A percentile compares a stretch with the other conserved stretches of the same genome.
Evolutionary conservation across 2,113 vertebrate genomes (phyloP).

Genomic region (Xyrauchen texanus): DNA sequence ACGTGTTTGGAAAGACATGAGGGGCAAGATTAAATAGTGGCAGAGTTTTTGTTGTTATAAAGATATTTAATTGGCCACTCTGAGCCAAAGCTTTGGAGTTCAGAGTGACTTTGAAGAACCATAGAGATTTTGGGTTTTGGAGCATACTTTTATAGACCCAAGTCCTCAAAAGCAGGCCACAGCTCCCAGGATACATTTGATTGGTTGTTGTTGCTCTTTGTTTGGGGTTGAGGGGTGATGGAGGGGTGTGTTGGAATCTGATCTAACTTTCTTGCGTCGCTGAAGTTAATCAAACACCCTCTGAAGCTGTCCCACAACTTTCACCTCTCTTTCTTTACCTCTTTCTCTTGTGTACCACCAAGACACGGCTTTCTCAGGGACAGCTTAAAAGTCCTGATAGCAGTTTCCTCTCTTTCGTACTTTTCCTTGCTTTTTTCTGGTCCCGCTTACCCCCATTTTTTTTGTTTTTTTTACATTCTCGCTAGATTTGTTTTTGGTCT

Average conservation of each 20-base stretch:
- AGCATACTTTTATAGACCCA: background rate
- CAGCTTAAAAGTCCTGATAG: constrained; percentile 50
- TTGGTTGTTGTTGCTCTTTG: background rate
- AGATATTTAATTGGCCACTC: constrained; percentile 24
- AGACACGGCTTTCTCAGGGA: constrained; percentile 32
- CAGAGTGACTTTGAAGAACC: background rate
- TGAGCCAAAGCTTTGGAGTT: constrained; percentile 4
- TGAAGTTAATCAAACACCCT: constrained; percentile 54
- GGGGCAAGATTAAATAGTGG: no score
- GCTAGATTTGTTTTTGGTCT: constrained; percentile 42
- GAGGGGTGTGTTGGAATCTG: constrained; percentile 44
- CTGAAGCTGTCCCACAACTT: constrained; percentile 47
- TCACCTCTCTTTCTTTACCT: constrained; percentile 34
- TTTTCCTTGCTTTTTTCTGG: constrained; percentile 3
- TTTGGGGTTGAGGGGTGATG: background rate
- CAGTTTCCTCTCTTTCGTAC: constrained; percentile 31
- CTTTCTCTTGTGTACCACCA: constrained; percentile 5
- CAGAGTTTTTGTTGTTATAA: background rate
- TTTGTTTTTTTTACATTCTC: constrained; percentile 39
- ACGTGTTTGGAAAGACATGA: no score
- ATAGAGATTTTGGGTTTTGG: background rate
- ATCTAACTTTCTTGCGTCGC: constrained; percentile 44
- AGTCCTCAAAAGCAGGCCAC: constrained; percentile 1
- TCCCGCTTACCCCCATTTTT: constrained; percentile 13
- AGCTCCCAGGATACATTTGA: background rate